Evolutionary conservation across 2,113 vertebrate genomes (phyloP).

Genomic region (Heptranchias perlo): DNA sequence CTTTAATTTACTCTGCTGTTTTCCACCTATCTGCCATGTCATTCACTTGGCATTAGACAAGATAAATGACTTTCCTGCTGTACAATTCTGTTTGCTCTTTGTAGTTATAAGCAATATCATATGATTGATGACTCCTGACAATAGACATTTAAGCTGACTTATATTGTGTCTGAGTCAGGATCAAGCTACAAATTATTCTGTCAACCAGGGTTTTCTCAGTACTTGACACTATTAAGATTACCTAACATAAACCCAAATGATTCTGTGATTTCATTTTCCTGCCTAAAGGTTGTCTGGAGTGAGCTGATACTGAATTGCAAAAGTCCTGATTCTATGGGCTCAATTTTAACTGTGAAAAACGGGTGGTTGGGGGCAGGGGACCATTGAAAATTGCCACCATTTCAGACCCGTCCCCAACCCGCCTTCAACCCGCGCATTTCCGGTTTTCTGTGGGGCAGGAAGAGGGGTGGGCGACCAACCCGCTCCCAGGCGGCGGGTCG

Average conservation of each 20-base stretch:
- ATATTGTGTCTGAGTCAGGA: not conserved
- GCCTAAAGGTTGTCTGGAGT: not conserved
- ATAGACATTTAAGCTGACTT: not conserved
- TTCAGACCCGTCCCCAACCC: too few relatives aligned
- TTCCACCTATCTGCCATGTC: not conserved
- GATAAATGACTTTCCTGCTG: not conserved
- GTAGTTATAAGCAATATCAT: not conserved
- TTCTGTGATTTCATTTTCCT: not conserved
- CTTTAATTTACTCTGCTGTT: not conserved
- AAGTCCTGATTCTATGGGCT: not conserved
- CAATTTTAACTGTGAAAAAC: too few relatives aligned
- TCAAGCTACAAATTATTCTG: not conserved
- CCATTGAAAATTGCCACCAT: too few relatives aligned
- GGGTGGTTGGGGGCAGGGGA: too few relatives aligned
- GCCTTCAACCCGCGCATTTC: too few relatives aligned
- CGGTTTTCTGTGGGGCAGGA: too few relatives aligned
- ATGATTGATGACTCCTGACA: constrained; percentile 1
- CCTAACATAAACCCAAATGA: not conserved
- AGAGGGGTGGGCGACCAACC: too few relatives aligned
- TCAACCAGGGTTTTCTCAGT: too few relatives aligned
- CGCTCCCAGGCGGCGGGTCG: too few relatives aligned
- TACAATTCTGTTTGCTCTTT: not conserved
- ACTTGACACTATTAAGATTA: constrained; percentile 5
- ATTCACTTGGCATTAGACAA: not conserved
- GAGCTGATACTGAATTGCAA: not conserved